phyloP scores from a whole-genome alignment of 2,888 invertebrate species.

The Agrenia bidenticulata region DNA sequence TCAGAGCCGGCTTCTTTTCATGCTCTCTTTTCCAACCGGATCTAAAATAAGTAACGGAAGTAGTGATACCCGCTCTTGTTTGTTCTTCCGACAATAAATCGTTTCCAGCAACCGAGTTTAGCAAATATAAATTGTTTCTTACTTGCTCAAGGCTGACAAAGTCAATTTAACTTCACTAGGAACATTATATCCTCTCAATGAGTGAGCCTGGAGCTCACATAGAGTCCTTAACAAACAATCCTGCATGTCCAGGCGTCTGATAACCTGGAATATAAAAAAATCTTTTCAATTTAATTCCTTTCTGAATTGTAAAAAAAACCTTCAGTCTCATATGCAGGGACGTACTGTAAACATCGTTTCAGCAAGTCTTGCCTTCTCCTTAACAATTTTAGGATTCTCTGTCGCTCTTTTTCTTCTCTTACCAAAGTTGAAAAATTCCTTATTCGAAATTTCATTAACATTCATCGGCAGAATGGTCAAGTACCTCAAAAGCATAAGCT shows the following conservation, averaged over 20 bases:
- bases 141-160: slow-evolving; percentile 49
- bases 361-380: slow-evolving; percentile 48
- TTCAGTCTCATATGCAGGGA: background rate
- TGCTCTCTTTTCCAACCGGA: slow-evolving; percentile 48
- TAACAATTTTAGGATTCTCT: slow-evolving; percentile 28
- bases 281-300: background rate
- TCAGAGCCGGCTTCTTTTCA: slow-evolving; percentile 30
- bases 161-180: slow-evolving; percentile 50
- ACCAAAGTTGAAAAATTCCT: slow-evolving; percentile 34
- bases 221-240: slow-evolving; percentile 49
- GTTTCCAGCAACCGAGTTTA: slow-evolving; percentile 3
- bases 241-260: slow-evolving; percentile 49
- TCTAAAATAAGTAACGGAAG: slow-evolving; percentile 23
- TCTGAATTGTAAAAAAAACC: too few species aligned
- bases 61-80: background rate
- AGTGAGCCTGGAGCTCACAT: slow-evolving; percentile 48
- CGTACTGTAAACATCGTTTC: slow-evolving; percentile 51
- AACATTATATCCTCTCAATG: slow-evolving; percentile 40
- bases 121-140: slow-evolving; percentile 13
- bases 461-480: slow-evolving; percentile 44
- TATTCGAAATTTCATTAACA: slow-evolving; percentile 43
- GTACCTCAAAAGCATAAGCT: slow-evolving; percentile 48
- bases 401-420: slow-evolving; percentile 33
- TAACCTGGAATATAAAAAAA: slow-evolving; percentile 34
- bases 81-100: slow-evolving; percentile 3